These are phyloP conservation scores for Hydra vulgaris DNA, from an alignment of 30 jellyfish, hydroid and myxozoan genomes.

Conservation along the genomic window DNA sequence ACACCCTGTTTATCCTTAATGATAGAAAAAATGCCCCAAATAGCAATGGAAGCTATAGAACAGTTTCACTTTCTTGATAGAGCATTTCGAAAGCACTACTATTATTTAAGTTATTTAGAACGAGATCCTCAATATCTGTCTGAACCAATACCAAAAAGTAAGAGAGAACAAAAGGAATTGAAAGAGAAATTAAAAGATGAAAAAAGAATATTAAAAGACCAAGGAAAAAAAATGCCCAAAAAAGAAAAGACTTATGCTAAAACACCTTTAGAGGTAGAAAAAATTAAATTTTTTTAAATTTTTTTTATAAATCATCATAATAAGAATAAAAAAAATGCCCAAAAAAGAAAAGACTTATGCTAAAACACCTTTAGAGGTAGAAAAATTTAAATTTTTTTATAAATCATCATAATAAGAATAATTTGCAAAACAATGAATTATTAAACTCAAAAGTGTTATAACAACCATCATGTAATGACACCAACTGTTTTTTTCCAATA, in stretches of 20 bases:
- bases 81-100: slow-evolving; percentile 94
- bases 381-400: neutral
- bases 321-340: slow-evolving; percentile 41
- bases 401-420: no score
- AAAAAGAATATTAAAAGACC: slow-evolving; percentile 67
- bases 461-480: no score
- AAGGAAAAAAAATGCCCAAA: slow-evolving; percentile 68
- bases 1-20: slow-evolving; percentile 92
- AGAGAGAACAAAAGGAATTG: slow-evolving; percentile 61
- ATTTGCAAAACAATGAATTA: neutral
- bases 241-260: slow-evolving; percentile 84
- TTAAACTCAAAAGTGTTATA: neutral
- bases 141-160: slow-evolving; percentile 52
- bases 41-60: slow-evolving; percentile 96
- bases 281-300: neutral
- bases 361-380: slow-evolving; percentile 85
- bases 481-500: no score
- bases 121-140: slow-evolving; percentile 62
- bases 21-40: slow-evolving; percentile 99
- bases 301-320: no score
- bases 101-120: slow-evolving; percentile 71
- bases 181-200: slow-evolving; percentile 65
- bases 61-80: slow-evolving; percentile 92
- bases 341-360: slow-evolving; percentile 85
- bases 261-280: slow-evolving; percentile 80